Percentiles rank a stretch among this genome's conserved stretches.
Conservation (phyloP, 2,797 vertebrate genomes). For the Clarias pachynema region DNA sequence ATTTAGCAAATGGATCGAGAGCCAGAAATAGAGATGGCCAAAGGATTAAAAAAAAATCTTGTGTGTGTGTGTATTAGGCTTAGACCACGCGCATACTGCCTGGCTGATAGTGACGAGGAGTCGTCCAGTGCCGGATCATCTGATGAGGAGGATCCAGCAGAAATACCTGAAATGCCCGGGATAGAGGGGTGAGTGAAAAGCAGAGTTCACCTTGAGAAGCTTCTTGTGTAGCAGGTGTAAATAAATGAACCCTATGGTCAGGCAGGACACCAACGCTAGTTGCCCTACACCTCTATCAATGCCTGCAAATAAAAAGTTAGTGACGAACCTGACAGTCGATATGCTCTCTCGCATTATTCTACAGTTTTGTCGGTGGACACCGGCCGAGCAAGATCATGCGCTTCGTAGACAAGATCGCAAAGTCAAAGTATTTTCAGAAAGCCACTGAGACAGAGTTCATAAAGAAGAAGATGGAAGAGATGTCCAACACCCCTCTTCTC, state of each 20-base stretch:
- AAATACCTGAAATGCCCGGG: constrained; percentile 79
- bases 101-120: constrained; percentile 97
- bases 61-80: constrained; percentile 68
- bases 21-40: constrained; percentile 4
- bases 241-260: not conserved
- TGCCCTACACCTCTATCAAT: not conserved
- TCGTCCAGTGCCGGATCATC: constrained; percentile 99
- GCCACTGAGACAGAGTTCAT: constrained; percentile 98
- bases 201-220: not conserved
- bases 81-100: constrained; percentile 91
- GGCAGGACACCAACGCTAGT: not conserved
- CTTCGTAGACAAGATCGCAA: constrained; percentile 98
- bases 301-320: not conserved
- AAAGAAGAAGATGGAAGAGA: constrained; percentile 98
- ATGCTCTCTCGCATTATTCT: not conserved
- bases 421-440: constrained; percentile 99
- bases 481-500: constrained; percentile 95
- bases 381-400: constrained; percentile 98
- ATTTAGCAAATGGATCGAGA: not conserved
- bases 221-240: not conserved
- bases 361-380: constrained; percentile 89
- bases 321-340: not conserved
- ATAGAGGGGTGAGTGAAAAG: constrained; percentile 84
- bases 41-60: not conserved
- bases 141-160: constrained; percentile 91